Base-by-base conservation (phyloP, 2,888 invertebrate genomes). In the Amaurobius ferox region DNA sequence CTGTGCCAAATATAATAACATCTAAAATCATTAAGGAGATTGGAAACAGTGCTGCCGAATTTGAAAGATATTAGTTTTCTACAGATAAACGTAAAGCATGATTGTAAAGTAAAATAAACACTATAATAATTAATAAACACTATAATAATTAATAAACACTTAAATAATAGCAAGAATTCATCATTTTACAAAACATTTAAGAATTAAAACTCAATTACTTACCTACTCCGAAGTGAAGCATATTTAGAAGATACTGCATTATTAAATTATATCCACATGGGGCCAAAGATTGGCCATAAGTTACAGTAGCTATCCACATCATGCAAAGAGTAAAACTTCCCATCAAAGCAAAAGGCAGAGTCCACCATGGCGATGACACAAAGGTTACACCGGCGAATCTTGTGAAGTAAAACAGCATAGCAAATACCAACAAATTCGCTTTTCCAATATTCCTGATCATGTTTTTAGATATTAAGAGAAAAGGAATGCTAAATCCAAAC, bases 281-380 rank as follows among this genome's bases (percentile, higher is more conserved):
- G 1, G 88, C 81, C 95, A 94, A 2, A 93, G 92, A 62, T 94
- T 92, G 55, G 95, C 88, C 87, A 64, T 88, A 88, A 16, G 89
- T 87, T 35, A 89, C 89, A 39, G 79, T 62, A 23, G 88, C 88
- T 28, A 89, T 85, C 89, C 89, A 89, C 71, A 88, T 86, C 9
- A 89, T 70, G 16, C 88, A 88, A 5, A 89, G 74, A 2, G 85
- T 88, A 61, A 89, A 89, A 5, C 89, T 86, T 61, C 81, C 88
- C 89, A 89, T 89, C 40, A 87, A 29, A 39, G 89, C 88, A 61
- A 89, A 89, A 16, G 89, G 89, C 23, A 89, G 66, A 9, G 88
- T 67, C 71, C 88, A 83, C 88, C 86, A 88, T 0, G 87, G 87
- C 2, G 79, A 77, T 13, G 66, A 44, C 5, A 89, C 79, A 61